Evolutionary conservation across 1,140 invertebrate species (phyloP).

Genomic region (Aphelinus certus): DNA sequence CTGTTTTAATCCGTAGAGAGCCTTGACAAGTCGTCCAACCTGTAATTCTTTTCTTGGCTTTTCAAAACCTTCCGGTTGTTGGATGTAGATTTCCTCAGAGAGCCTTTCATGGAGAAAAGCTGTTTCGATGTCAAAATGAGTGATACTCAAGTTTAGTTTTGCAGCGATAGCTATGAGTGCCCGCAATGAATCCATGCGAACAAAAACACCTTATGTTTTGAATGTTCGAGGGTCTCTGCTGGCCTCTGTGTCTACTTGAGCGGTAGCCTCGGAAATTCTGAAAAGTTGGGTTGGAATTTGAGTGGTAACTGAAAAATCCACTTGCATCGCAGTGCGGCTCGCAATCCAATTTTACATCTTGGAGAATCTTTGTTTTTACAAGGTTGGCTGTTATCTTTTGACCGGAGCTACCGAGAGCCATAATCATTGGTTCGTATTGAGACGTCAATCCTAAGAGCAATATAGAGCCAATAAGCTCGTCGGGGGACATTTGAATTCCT

Average conservation of each 20-base stretch:
- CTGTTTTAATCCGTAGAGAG: too few species aligned
- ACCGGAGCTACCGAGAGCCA: not conserved
- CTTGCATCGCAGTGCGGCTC: too few species aligned
- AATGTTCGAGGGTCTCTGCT: too few species aligned
- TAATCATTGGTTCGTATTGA: not conserved
- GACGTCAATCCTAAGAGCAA: not conserved
- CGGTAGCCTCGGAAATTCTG: too few species aligned
- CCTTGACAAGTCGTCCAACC: too few species aligned
- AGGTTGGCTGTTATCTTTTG: not conserved
- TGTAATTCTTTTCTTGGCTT: too few species aligned
- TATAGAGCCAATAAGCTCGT: not conserved
- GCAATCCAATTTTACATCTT: not conserved
- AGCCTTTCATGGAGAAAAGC: slow-evolving; percentile 41
- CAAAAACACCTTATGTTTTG: not conserved
- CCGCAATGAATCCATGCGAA: slow-evolving; percentile 30
- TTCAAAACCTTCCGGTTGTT: too few species aligned
- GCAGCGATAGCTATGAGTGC: slow-evolving; percentile 16
- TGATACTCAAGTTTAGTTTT: slow-evolving; percentile 41
- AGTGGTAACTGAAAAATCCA: too few species aligned
- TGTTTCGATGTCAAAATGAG: slow-evolving; percentile 55
- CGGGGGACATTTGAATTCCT: not conserved
- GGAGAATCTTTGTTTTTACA: not conserved
- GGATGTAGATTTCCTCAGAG: too few species aligned
- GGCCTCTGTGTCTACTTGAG: too few species aligned
- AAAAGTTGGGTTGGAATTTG: too few species aligned